Evolutionary conservation across 2,113 vertebrate genomes (phyloP).

Genomic region (Ceyx cyanopectus): DNA sequence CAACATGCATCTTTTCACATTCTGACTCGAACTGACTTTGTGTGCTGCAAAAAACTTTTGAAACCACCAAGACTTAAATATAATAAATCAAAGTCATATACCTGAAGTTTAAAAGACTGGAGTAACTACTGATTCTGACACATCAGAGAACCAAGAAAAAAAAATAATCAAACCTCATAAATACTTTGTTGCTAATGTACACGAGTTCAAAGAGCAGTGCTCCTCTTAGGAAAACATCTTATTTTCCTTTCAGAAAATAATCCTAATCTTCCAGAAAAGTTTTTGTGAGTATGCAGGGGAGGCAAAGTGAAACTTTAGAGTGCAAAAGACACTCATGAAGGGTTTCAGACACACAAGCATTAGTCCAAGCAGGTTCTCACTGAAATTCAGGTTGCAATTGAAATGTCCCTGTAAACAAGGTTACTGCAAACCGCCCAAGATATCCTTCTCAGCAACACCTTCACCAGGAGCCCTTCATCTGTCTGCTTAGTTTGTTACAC

Average conservation of each 20-base stretch:
- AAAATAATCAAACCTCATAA: slow-evolving; percentile 42
- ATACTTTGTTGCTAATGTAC: slow-evolving; percentile 36
- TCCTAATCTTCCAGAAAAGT: slow-evolving; percentile 49
- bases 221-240: slow-evolving; percentile 45
- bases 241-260: slow-evolving; percentile 54
- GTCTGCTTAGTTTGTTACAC: slow-evolving; percentile 60
- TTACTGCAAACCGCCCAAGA: slow-evolving; percentile 50
- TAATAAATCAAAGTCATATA: slow-evolving; percentile 50
- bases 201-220: slow-evolving; percentile 15
- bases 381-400: slow-evolving; percentile 66
- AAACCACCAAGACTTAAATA: background rate
- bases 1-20: background rate
- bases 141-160: slow-evolving; percentile 23
- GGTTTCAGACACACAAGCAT: slow-evolving; percentile 45
- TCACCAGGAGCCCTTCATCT: slow-evolving; percentile 52
- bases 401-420: slow-evolving; percentile 74
- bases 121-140: slow-evolving; percentile 27
- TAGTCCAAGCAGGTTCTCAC: slow-evolving; percentile 50
- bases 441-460: slow-evolving; percentile 44
- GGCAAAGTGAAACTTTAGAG: slow-evolving; percentile 1
- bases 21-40: background rate
- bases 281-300: slow-evolving; percentile 8
- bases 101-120: background rate
- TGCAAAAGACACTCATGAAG: slow-evolving; percentile 19
- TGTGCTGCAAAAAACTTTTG: background rate